Conservation (phyloP, 2,797 vertebrate species). For the Hydrophis major region DNA sequence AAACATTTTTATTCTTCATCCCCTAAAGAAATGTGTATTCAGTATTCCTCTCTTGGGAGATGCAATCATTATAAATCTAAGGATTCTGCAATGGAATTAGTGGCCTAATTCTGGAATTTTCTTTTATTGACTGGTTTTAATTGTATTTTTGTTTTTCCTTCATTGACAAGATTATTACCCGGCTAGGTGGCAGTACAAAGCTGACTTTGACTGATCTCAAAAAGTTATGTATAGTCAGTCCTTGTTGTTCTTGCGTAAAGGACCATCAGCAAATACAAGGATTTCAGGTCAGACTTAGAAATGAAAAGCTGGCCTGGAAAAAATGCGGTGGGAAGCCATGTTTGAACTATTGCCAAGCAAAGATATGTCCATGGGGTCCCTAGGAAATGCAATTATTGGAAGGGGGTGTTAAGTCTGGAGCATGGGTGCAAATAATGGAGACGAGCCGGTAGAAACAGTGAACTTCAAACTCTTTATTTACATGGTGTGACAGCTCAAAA, state of each 20-base stretch:
- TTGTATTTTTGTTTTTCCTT: background rate
- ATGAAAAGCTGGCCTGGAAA: background rate
- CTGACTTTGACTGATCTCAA: background rate
- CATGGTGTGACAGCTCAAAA: no score
- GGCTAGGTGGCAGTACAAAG: background rate
- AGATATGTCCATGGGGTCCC: background rate
- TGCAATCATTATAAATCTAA: background rate
- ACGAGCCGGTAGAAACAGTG: no score
- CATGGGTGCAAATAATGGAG: no score
- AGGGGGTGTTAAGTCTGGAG: no score
- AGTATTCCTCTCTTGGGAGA: background rate
- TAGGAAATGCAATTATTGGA: background rate
- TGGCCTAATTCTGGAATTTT: background rate
- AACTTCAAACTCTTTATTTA: no score
- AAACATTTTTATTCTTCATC: background rate
- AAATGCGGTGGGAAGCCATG: background rate
- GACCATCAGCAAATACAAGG: background rate
- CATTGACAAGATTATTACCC: background rate
- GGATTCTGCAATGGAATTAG: no score
- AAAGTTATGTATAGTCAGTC: background rate
- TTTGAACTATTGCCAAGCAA: background rate
- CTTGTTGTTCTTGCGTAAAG: background rate
- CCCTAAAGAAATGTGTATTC: background rate
- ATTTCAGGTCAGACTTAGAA: background rate
- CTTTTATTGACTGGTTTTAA: background rate